Percentiles rank a stretch among this genome's conserved stretches.
Conservation (phyloP, 2,113 vertebrate species). For the Misgurnus mizolepis region DNA sequence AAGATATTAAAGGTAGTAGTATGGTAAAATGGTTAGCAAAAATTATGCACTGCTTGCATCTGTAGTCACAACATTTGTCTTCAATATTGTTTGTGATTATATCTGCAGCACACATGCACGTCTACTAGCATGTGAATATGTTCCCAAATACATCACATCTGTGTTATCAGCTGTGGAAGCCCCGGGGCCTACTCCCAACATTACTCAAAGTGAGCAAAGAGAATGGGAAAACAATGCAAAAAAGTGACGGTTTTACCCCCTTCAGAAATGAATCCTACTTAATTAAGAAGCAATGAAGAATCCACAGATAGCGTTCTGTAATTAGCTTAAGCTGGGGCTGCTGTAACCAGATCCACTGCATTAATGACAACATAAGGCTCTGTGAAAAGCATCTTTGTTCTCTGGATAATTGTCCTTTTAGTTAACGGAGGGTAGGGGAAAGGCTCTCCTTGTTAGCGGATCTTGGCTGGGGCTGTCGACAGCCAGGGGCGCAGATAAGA, state of each 20-base stretch:
- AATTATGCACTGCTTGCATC: no score
- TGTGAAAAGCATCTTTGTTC: constrained; percentile 85
- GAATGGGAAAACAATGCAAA: constrained; percentile 23
- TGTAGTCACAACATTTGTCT: constrained; percentile 1
- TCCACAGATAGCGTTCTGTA: constrained; percentile 79
- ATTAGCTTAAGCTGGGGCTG: constrained; percentile 79
- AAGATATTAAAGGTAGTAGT: not conserved
- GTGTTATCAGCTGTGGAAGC: constrained; percentile 29
- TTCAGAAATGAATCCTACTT: constrained; percentile 76
- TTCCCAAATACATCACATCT: constrained; percentile 7
- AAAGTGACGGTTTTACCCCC: constrained; percentile 61
- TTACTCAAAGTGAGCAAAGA: constrained; percentile 24
- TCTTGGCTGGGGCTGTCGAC: constrained; percentile 73
- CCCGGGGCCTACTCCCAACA: constrained; percentile 4
- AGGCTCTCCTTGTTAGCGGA: constrained; percentile 78
- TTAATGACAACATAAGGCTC: constrained; percentile 80
- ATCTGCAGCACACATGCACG: constrained; percentile 14
- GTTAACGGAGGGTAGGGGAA: constrained; percentile 75
- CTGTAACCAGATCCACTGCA: constrained; percentile 80
- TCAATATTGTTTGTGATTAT: not conserved
- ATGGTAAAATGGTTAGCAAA: no score
- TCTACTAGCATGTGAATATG: constrained; percentile 35
- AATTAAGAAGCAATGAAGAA: constrained; percentile 80
- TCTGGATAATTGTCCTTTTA: constrained; percentile 85
- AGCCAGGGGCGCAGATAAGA: constrained; percentile 71